These are phyloP conservation scores for Helleia helle DNA, from an alignment of 2,888 invertebrate genomes.

Conservation along the genomic window DNA sequence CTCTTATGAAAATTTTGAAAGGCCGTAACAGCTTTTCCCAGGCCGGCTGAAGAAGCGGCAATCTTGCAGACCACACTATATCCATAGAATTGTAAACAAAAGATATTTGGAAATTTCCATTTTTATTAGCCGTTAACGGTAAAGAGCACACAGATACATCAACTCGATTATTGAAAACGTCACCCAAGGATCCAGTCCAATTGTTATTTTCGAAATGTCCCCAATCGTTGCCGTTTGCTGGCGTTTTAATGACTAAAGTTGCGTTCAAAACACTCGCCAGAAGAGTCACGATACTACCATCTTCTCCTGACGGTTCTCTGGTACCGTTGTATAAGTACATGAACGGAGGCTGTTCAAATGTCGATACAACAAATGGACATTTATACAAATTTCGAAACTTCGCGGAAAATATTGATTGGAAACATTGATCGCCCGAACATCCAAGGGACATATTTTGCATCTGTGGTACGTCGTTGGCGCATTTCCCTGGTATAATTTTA, in stretches of 20 bases:
- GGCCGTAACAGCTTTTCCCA: slow-evolving; percentile 46
- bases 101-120: slow-evolving; percentile 46
- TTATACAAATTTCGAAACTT: slow-evolving; percentile 32
- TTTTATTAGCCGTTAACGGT: slow-evolving; percentile 33
- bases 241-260: slow-evolving; percentile 31
- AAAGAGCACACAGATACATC: slow-evolving; percentile 36
- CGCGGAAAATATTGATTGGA: slow-evolving; percentile 29
- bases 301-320: slow-evolving; percentile 30
- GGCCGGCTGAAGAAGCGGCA: slow-evolving; percentile 30
- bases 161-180: slow-evolving; percentile 32
- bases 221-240: slow-evolving; percentile 26
- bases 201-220: slow-evolving; percentile 33
- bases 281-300: slow-evolving; percentile 38
- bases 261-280: slow-evolving; percentile 36
- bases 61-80: slow-evolving; percentile 39
- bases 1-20: slow-evolving; percentile 28
- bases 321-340: slow-evolving; percentile 36
- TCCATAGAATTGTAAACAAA: slow-evolving; percentile 40
- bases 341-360: slow-evolving; percentile 42
- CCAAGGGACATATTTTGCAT: slow-evolving; percentile 24
- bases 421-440: slow-evolving; percentile 29
- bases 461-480: slow-evolving; percentile 30
- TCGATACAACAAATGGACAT: slow-evolving; percentile 38
- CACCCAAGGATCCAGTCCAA: slow-evolving; percentile 50
- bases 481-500: slow-evolving; percentile 29